Percentiles rank a stretch among this genome's conserved stretches.
These are phyloP conservation scores for Peromyscus californicus DNA, from an alignment of 2,113 vertebrate genomes.

Conservation along the genomic window DNA sequence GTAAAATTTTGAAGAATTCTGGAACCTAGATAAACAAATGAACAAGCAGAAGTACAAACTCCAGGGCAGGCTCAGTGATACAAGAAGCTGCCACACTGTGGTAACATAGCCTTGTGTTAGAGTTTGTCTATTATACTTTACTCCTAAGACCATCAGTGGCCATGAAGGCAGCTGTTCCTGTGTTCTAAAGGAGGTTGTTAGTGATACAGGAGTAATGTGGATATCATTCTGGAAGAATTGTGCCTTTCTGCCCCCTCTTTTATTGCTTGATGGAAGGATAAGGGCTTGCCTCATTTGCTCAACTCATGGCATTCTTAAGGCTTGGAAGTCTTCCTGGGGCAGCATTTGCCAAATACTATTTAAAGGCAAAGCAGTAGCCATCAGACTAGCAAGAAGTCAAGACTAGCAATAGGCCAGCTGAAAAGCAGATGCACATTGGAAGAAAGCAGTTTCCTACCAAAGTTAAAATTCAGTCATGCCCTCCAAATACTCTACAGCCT, in stretches of 20 bases:
- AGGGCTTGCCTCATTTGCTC: not conserved
- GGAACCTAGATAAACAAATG: not conserved
- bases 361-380: slow-evolving; percentile 1
- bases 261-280: not conserved
- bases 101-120: not conserved
- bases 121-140: not conserved
- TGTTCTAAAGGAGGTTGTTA: not conserved
- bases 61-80: not conserved
- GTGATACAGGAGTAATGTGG: not conserved
- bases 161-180: not conserved
- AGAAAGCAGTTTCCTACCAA: not conserved
- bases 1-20: not conserved
- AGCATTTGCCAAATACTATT: not conserved
- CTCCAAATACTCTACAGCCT: not conserved
- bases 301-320: not conserved
- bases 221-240: not conserved
- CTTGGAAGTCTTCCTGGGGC: not conserved
- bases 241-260: not conserved
- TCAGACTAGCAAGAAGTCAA: not conserved
- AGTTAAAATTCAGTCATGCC: not conserved
- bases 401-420: not conserved
- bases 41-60: not conserved
- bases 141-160: not conserved
- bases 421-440: not conserved
- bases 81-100: not conserved